Evolutionary conservation across 2,797 vertebrate species (phyloP), one percentile per base, ranked within the genome.

Genomic region (Paramormyrops hopkinsi): DNA sequence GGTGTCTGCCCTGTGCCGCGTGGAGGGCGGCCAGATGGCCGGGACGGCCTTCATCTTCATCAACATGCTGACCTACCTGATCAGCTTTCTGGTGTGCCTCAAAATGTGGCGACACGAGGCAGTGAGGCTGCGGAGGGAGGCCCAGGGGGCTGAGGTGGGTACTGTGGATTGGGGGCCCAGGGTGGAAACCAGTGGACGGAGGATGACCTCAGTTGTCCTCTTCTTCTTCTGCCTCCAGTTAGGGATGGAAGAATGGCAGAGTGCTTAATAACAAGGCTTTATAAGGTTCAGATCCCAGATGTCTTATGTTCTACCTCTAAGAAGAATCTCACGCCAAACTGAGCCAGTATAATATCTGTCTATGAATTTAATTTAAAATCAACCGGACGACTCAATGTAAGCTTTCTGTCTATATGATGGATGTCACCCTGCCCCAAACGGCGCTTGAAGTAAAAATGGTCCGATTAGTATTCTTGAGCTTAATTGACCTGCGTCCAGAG

Each of bases 11-110:
- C 92, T 96, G 90, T 96, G 96, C 89, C 95, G 94, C 4, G 93
- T 96, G 1, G 96, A 96, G 0, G 95, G 96, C 1, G 96, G 94
- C 0, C 96, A 96, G 91, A 95, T 96, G 92, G 96, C 96, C 0
- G 95, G 95, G 5, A 94, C 96, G 0, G 92, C 94, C 2, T 96
- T 97, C 93, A 93, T 97, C 91, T 97, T 97, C 92, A 94, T 97
- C 91, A 94, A 94, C 88, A 95, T 93, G 89, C 22, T 93, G 0
- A 92, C 96, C 92, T 96, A 96, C 90, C 93, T 96, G 46, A 91
- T 93, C 82, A 93, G 96, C 90, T 95, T 96, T 90, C 19, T 95
- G 83, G 94, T 95, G 1, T 94, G 94, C 82, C 94, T 96, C 90
- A 96, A 94, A 93, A 94, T 95, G 94, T 95, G 97, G 97, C 92